Base-by-base conservation (phyloP, 1,140 invertebrate species). In the Teleopsis dalmanni region DNA sequence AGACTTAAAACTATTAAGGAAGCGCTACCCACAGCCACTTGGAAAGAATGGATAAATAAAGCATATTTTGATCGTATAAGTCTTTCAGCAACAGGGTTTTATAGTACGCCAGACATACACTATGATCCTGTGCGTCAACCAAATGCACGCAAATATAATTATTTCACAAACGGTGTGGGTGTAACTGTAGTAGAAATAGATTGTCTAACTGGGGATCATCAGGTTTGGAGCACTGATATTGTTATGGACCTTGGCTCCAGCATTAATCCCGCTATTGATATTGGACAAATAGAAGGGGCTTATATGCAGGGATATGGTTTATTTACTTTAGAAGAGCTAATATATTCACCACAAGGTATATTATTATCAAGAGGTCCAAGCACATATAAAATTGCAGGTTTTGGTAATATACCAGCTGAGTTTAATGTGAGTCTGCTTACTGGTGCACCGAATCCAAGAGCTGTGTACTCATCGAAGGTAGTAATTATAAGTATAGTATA, bases 391-490 rank as follows among this genome's bases (percentile, higher is more conserved):
- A 81, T 97, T 48, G 93, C 94, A 13, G 86, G 87, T 4, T 91
- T 89, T 67, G 81, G 81, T 4, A 88, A 96, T 62, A 92, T 95
- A 62, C 94, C 94, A 1, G 74, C 76, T 47, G 85, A 93, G 67
- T 95, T 97, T 62, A 94, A 96, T 71, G 94, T 98, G 0, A 86
- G 91, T 14, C 72, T 98, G 27, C 73, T 98, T 1, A 91, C 91
- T 71, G 87, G 88, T 18, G 81, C 83, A 27, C 78, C 85, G 2
- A 97, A 97, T 77, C 84, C 86, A 8, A 78, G 85, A 62, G 93
- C 91, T 37, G 85, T 98, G 7, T 96, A 88, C 69, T 96, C 93
- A 1, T 96, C 93, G 7, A 98, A 97, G 81, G 90, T 91, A 63
- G 3, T 38, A 45, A 16, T 4, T 35, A 91, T 21, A 22, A 10